Evolutionary conservation across 2,113 vertebrate species (phyloP).

Genomic region (Entosphenus tridentatus): DNA sequence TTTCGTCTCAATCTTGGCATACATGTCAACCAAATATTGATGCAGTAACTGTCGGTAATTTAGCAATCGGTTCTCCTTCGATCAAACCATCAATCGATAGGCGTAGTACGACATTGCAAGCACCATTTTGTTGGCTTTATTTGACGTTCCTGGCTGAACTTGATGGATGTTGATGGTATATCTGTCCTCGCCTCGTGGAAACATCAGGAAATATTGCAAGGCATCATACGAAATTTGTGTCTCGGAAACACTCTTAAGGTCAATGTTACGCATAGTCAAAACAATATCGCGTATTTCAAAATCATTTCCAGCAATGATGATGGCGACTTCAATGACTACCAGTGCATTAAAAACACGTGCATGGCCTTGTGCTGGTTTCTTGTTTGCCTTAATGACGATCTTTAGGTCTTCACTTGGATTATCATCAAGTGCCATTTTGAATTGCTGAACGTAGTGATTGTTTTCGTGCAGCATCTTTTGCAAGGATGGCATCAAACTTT

Average conservation of each 20-base stretch:
- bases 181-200: background rate
- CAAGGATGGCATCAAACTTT: background rate
- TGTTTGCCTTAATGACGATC: background rate
- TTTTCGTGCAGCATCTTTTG: background rate
- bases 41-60: background rate
- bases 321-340: background rate
- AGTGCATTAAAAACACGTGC: background rate
- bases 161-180: background rate
- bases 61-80: background rate
- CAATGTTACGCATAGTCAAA: background rate
- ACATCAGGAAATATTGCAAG: background rate
- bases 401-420: background rate
- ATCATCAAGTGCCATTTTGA: background rate
- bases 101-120: background rate
- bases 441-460: background rate
- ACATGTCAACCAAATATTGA: background rate
- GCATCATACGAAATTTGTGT: background rate
- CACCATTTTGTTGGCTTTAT: background rate
- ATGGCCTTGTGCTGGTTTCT: background rate
- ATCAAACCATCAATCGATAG: background rate
- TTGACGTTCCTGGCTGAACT: background rate
- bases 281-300: background rate
- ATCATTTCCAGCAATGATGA: background rate
- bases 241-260: background rate
- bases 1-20: background rate